Base-by-base conservation (phyloP, 2,888 invertebrate species). In the Ditula angustiorana region DNA sequence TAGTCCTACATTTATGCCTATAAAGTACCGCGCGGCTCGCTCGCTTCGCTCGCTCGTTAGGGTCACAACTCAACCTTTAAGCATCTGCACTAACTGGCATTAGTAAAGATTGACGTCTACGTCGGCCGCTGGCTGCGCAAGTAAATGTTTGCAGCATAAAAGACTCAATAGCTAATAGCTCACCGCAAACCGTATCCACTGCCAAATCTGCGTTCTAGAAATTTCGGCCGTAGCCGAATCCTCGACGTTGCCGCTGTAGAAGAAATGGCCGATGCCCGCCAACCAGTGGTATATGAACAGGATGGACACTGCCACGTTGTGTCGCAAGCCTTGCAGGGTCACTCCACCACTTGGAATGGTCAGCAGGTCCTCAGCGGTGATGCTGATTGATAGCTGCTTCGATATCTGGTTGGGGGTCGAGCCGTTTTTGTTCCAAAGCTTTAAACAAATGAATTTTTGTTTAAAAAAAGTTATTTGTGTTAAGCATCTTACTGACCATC, bases 221-320 rank as follows among this genome's bases (percentile, higher is more conserved):
- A 96, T 96, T 83, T 96, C 96, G 1, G 96, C 96, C 0, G 96
- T 96, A 3, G 96, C 96, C 0, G 96, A 96, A 79, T 96, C 96
- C 79, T 96, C 96, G 24, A 96, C 94, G 23, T 93, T 92, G 10
- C 94, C 95, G 67, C 93, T 93, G 67, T 94, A 93, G 73, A 94
- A 93, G 81, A 95, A 96, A 76, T 95, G 95, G 0, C 96, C 96
- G 26, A 91, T 90, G 0, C 95, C 96, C 1, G 91, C 93, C 67
- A 96, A 78, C 96, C 96, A 96, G 71, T 95, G 93, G 75, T 94
- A 95, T 50, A 96, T 93, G 75, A 96, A 96, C 41, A 95, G 87
- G 61, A 96, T 93, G 0, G 95, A 92, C 2, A 96, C 94, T 0
- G 94, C 93, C 56, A 96, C 94, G 72, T 96, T 96, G 73, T 95